phyloP scores from a whole-genome alignment of 2,113 vertebrate species.

The Ailurus styani region DNA sequence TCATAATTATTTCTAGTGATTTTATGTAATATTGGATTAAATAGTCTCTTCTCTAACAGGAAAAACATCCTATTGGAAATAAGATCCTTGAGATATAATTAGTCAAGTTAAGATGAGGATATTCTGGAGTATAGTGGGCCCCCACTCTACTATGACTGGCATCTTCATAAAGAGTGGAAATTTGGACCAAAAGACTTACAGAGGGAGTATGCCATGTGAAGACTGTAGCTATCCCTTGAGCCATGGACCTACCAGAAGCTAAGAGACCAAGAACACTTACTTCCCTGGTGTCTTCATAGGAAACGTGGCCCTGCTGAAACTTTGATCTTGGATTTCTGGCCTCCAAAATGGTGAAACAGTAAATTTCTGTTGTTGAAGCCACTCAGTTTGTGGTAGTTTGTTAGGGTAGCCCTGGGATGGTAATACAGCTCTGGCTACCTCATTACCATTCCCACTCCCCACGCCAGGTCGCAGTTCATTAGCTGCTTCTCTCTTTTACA shows the following conservation, averaged over 20 bases:
- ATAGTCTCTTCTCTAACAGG: neutral
- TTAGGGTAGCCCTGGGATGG: neutral
- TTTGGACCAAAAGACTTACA: neutral
- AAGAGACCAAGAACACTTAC: neutral
- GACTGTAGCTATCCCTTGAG: neutral
- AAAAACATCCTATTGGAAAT: neutral
- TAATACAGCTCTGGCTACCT: neutral
- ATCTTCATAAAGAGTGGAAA: neutral
- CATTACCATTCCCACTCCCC: neutral
- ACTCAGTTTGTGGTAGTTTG: neutral
- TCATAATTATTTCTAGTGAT: neutral
- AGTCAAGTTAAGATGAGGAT: neutral
- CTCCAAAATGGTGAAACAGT: neutral
- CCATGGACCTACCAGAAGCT: neutral
- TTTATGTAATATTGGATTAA: neutral
- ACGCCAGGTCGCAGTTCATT: neutral
- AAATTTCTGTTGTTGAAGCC: neutral
- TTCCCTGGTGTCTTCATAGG: neutral
- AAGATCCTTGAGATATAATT: neutral
- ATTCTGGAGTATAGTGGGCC: too few species aligned
- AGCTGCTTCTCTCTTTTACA: neutral
- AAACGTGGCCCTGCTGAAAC: neutral
- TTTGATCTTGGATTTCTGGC: neutral
- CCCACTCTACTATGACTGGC: neutral
- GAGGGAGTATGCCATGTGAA: neutral